Evolutionary conservation across 2,113 vertebrate species (phyloP).

Genomic region (Amphiprion ocellaris): DNA sequence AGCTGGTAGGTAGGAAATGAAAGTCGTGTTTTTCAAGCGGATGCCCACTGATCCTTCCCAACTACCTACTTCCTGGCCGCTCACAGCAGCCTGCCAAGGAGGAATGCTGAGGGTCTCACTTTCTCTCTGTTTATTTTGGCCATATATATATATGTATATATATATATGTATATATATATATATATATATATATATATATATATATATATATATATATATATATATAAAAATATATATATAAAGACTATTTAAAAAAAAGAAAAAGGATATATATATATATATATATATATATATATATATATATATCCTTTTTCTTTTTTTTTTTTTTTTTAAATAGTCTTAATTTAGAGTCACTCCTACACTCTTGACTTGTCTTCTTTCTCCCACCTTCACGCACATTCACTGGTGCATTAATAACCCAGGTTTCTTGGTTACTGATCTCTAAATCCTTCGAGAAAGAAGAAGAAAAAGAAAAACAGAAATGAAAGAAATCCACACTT

Average conservation of each 20-base stretch:
- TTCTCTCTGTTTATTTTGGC: conserved; percentile 62
- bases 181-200: too few relatives aligned
- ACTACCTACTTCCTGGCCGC: conserved; percentile 70
- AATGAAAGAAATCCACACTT: conserved; percentile 42
- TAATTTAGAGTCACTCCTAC: conserved; percentile 66
- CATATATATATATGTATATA: not conserved
- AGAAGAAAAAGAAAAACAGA: conserved; percentile 1
- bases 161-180: too few relatives aligned
- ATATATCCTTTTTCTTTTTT: too few relatives aligned
- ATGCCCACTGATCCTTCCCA: conserved; percentile 52
- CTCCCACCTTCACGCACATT: conserved; percentile 6
- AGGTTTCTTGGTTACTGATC: conserved; percentile 7
- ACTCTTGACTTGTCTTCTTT: conserved; percentile 20
- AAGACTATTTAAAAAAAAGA: too few relatives aligned
- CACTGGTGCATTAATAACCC: not conserved
- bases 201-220: too few relatives aligned
- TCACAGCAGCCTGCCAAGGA: conserved; percentile 61
- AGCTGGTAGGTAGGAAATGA: conserved; percentile 35
- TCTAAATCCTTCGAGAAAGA: not conserved
- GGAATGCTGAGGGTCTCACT: conserved; percentile 69
- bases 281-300: too few relatives aligned
- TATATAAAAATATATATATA: too few relatives aligned
- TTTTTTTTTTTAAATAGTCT: conserved; percentile 29
- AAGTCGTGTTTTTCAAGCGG: conserved; percentile 46
- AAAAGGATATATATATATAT: too few relatives aligned